These are phyloP conservation scores for Lanius ludovicianus DNA, from an alignment of 2,113 vertebrate genomes.

Conservation along the genomic window DNA sequence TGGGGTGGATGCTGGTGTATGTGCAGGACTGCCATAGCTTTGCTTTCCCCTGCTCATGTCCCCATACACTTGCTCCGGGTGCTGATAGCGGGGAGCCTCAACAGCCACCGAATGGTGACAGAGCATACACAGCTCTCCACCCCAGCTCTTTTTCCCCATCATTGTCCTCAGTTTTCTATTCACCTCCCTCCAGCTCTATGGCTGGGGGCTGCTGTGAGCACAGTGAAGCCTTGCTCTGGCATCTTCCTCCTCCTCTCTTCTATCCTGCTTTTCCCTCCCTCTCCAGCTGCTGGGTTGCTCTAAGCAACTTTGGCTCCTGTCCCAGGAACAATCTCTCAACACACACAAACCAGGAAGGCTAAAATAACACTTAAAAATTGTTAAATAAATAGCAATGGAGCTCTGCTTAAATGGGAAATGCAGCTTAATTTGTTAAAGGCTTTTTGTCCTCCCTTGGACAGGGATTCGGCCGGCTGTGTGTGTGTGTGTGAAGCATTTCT, in stretches of 20 bases:
- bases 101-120: fast-evolving
- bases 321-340: conserved; percentile 43
- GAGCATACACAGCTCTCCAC: neutral
- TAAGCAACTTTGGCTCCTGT: conserved; percentile 35
- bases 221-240: neutral
- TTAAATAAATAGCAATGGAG: conserved; percentile 13
- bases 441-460: neutral
- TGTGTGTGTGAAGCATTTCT: neutral
- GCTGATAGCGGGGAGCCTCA: neutral
- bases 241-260: neutral
- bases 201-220: neutral
- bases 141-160: neutral
- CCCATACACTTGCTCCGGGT: fast-evolving
- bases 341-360: conserved; percentile 31
- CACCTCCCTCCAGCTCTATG: neutral
- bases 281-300: neutral
- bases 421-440: conserved; percentile 10
- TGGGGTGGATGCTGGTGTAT: neutral
- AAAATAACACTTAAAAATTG: conserved; percentile 48
- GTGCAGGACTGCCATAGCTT: neutral
- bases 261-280: neutral
- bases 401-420: neutral
- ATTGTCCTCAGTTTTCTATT: neutral
- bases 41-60: neutral
- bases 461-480: neutral